Percentiles rank a stretch among this genome's conserved stretches.
Conservation (phyloP, 2,888 invertebrate species). For the Thymelicus sylvestris region DNA sequence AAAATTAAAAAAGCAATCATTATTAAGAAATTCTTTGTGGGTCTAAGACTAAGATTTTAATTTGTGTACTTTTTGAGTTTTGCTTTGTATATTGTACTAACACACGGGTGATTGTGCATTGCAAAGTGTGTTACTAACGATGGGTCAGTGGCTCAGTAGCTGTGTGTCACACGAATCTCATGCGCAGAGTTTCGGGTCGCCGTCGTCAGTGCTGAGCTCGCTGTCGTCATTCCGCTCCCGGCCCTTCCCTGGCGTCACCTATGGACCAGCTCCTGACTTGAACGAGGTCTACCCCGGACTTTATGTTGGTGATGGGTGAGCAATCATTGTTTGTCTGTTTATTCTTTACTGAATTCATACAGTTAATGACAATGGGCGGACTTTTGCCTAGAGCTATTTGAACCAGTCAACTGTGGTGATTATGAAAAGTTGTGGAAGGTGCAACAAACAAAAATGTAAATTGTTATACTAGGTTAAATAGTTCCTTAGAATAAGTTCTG, state of each 20-base stretch:
- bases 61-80: not conserved
- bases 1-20: too few species aligned
- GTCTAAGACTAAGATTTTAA: too few species aligned
- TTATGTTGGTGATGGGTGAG: conserved; percentile 91
- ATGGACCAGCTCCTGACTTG: conserved; percentile 86
- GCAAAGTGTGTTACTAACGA: conserved; percentile 41
- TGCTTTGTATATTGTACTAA: not conserved
- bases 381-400: too few species aligned
- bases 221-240: conserved; percentile 68
- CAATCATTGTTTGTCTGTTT: conserved; percentile 44
- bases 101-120: conserved; percentile 11
- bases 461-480: too few species aligned
- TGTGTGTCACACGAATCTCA: conserved; percentile 55
- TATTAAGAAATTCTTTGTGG: too few species aligned
- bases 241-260: conserved; percentile 64
- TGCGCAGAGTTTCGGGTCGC: conserved; percentile 71
- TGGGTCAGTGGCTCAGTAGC: conserved; percentile 60
- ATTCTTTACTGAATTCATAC: too few species aligned
- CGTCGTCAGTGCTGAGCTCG: conserved; percentile 71
- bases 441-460: too few species aligned
- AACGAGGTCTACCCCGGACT: conserved; percentile 91
- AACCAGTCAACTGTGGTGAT: too few species aligned
- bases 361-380: too few species aligned
- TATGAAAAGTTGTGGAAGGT: too few species aligned
- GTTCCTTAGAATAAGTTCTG: too few species aligned